These are phyloP conservation scores for Ophiodon elongatus DNA, from an alignment of 2,113 vertebrate species.

Conservation along the genomic window DNA sequence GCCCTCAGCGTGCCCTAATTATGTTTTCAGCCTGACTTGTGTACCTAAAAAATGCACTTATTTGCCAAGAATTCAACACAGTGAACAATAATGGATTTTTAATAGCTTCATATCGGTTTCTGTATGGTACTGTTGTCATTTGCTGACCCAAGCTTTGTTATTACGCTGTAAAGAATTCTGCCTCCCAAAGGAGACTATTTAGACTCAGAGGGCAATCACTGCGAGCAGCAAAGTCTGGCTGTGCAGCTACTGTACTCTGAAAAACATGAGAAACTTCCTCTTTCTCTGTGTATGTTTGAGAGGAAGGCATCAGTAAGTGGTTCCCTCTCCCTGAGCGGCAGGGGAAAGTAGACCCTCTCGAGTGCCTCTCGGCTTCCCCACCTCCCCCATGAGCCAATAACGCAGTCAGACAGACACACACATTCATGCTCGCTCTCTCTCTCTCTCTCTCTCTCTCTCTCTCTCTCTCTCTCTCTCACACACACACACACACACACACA, in stretches of 20 bases:
- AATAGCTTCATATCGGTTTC: slow-evolving; percentile 34
- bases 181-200: slow-evolving; percentile 72
- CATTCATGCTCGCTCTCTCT: slow-evolving; percentile 4
- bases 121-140: slow-evolving; percentile 63
- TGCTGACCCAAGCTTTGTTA: slow-evolving; percentile 70
- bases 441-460: neutral
- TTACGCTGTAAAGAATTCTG: slow-evolving; percentile 68
- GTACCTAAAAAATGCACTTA: neutral
- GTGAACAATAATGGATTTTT: slow-evolving; percentile 28
- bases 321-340: slow-evolving; percentile 75
- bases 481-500: slow-evolving; percentile 27
- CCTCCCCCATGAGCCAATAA: slow-evolving; percentile 76
- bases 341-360: slow-evolving; percentile 80
- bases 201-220: slow-evolving; percentile 73
- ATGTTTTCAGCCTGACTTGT: neutral
- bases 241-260: slow-evolving; percentile 76
- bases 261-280: slow-evolving; percentile 83
- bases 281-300: slow-evolving; percentile 71
- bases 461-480: slow-evolving; percentile 36
- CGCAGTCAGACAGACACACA: slow-evolving; percentile 56
- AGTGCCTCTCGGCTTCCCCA: slow-evolving; percentile 79
- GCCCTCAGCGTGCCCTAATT: neutral
- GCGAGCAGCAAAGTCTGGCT: slow-evolving; percentile 70
- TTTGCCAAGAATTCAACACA: neutral
- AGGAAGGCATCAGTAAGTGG: slow-evolving; percentile 80